Evolutionary conservation across 2,888 invertebrate species (phyloP).

Genomic region (Sipunculus nudus): DNA sequence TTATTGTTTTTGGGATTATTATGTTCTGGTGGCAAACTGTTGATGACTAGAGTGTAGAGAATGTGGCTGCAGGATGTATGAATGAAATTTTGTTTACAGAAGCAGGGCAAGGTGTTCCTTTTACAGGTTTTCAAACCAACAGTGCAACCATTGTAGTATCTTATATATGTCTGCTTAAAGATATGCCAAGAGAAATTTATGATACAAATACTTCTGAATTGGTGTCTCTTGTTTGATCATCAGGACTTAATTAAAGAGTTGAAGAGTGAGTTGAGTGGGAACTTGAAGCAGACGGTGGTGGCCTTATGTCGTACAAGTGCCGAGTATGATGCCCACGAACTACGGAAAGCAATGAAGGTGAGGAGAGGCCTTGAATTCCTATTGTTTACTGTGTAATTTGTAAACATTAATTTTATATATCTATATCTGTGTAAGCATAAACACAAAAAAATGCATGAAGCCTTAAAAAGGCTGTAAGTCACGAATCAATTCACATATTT

Average conservation of each 20-base stretch:
- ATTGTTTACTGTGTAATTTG: background rate
- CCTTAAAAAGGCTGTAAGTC: background rate
- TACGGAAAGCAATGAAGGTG: slow-evolving; percentile 46
- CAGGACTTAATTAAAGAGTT: slow-evolving; percentile 46
- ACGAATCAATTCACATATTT: background rate
- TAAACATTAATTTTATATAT: too few species aligned
- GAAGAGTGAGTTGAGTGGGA: slow-evolving; percentile 44
- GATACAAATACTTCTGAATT: background rate
- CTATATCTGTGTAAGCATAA: slow-evolving; percentile 8
- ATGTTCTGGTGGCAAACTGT: too few species aligned
- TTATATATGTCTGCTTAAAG: background rate
- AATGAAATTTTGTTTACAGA: too few species aligned
- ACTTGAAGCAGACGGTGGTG: slow-evolving; percentile 38
- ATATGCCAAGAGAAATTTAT: background rate
- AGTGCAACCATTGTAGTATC: too few species aligned
- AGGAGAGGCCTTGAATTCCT: background rate
- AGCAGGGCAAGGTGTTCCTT: too few species aligned
- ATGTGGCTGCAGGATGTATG: too few species aligned
- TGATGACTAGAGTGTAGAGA: too few species aligned
- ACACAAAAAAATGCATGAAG: slow-evolving; percentile 6
- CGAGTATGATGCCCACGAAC: slow-evolving; percentile 44
- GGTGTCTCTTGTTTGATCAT: too few species aligned
- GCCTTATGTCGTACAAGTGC: slow-evolving; percentile 37
- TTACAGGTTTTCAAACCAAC: too few species aligned
- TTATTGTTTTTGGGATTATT: too few species aligned